These are phyloP conservation scores for Aulostomus chinensis DNA, from an alignment of 2,797 vertebrate species.

Conservation along the genomic window DNA sequence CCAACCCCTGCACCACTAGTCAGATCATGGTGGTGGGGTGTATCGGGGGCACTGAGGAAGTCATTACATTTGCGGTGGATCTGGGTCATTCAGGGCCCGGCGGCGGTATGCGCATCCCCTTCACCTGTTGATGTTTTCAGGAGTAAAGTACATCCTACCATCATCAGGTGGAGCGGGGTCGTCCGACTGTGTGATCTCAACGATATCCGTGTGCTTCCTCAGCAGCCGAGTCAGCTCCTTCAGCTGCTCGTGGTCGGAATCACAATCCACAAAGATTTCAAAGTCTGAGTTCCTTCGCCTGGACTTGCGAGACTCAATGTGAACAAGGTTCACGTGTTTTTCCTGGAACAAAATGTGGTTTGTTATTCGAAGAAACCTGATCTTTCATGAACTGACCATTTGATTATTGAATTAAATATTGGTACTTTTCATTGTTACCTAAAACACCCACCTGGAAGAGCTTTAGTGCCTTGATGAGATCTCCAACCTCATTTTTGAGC, in stretches of 20 bases:
- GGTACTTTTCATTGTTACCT: no score
- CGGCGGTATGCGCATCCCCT: no score
- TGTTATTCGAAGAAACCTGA: no score
- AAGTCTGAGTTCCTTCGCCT: conserved; percentile 90
- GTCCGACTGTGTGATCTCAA: conserved; percentile 78
- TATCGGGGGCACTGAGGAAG: no score
- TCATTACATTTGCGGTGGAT: no score
- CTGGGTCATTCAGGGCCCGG: no score
- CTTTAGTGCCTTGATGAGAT: conserved; percentile 88
- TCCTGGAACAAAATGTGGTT: no score
- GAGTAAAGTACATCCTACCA: conserved; percentile 58
- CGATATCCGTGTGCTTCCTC: conserved; percentile 80
- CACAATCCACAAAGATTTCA: conserved; percentile 92
- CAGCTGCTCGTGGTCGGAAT: conserved; percentile 87
- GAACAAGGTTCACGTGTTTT: conserved; percentile 89
- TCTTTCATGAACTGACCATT: no score
- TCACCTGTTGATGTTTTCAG: no score
- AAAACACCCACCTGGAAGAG: conserved; percentile 85
- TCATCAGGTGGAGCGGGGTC: conserved; percentile 72
- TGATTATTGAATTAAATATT: no score
- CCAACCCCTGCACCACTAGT: no score
- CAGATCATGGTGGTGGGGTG: no score
- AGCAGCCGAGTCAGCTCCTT: conserved; percentile 88
- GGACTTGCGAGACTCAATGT: conserved; percentile 91
- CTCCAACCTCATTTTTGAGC: conserved; percentile 91